These are phyloP conservation scores for Sphyrna mokarran DNA, from an alignment of 2,113 vertebrate species.

Conservation along the genomic window DNA sequence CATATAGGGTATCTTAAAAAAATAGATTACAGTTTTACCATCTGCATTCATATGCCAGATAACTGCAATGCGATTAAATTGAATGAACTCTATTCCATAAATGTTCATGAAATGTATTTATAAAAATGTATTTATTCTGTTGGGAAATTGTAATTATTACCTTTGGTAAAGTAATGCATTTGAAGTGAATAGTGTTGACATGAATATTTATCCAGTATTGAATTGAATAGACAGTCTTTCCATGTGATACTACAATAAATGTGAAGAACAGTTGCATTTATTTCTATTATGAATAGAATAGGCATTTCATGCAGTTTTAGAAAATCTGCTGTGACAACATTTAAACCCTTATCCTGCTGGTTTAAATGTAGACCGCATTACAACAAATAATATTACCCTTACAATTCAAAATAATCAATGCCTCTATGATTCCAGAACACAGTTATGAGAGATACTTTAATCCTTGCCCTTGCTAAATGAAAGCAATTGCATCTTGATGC, in stretches of 20 bases:
- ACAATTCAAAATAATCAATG: background rate
- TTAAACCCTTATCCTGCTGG: background rate
- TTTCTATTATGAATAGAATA: background rate
- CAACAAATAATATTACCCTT: background rate
- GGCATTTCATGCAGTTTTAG: background rate
- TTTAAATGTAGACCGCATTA: background rate
- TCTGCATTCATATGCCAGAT: background rate
- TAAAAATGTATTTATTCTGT: background rate
- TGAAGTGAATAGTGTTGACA: background rate
- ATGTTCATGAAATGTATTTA: constrained; percentile 1
- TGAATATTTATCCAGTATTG: background rate
- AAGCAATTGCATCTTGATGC: background rate
- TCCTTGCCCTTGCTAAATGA: background rate
- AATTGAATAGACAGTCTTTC: background rate
- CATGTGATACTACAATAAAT: background rate
- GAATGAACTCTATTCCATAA: background rate
- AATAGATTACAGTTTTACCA: background rate
- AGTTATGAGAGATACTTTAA: background rate
- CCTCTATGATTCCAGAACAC: background rate
- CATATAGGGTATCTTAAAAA: background rate
- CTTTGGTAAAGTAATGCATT: background rate
- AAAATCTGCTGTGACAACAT: background rate
- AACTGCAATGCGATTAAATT: background rate
- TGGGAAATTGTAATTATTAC: constrained; percentile 14
- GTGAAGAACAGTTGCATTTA: background rate